Conservation (phyloP, 64 coral and sea anemone genomes). For the Orbicella faveolata region DNA sequence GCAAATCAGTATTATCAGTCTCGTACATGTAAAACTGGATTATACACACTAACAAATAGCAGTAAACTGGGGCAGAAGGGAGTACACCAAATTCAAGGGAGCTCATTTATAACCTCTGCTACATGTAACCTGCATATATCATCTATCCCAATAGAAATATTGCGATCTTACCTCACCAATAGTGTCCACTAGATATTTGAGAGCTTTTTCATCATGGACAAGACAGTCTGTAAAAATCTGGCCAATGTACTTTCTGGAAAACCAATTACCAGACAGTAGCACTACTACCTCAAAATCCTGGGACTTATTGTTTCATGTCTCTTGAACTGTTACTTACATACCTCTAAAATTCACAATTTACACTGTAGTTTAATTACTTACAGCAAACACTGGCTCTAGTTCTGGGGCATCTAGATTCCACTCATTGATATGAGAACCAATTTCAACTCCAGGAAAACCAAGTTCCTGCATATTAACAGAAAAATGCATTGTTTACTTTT, state of each 20-base stretch:
- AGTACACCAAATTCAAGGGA: too few relatives aligned
- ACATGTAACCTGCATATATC: too few relatives aligned
- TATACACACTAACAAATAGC: too few relatives aligned
- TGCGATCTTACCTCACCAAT: slow-evolving; percentile 67
- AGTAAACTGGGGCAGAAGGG: too few relatives aligned
- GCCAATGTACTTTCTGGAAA: slow-evolving; percentile 83
- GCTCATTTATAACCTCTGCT: too few relatives aligned
- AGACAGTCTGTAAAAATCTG: slow-evolving; percentile 86
- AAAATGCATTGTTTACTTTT: background rate
- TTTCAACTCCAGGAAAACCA: slow-evolving; percentile 95
- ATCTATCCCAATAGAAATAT: too few relatives aligned
- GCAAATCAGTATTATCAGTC: too few relatives aligned
- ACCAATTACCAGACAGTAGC: background rate
- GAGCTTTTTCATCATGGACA: slow-evolving; percentile 86
- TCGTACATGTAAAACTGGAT: too few relatives aligned
- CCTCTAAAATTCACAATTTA: background rate
- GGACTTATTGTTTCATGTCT: too few relatives aligned
- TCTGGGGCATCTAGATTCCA: slow-evolving; percentile 98
- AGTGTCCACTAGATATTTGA: slow-evolving; percentile 76
- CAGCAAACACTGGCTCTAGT: slow-evolving; percentile 93
- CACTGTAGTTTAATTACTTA: slow-evolving; percentile 26
- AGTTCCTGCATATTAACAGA: slow-evolving; percentile 62
- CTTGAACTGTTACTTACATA: too few relatives aligned
- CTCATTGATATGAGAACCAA: slow-evolving; percentile 95
- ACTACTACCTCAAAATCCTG: too few relatives aligned